Evolutionary conservation across 2,797 vertebrate genomes (phyloP), one percentile per base, ranked within the genome.

Genomic region (Luscinia megarhynchos): DNA sequence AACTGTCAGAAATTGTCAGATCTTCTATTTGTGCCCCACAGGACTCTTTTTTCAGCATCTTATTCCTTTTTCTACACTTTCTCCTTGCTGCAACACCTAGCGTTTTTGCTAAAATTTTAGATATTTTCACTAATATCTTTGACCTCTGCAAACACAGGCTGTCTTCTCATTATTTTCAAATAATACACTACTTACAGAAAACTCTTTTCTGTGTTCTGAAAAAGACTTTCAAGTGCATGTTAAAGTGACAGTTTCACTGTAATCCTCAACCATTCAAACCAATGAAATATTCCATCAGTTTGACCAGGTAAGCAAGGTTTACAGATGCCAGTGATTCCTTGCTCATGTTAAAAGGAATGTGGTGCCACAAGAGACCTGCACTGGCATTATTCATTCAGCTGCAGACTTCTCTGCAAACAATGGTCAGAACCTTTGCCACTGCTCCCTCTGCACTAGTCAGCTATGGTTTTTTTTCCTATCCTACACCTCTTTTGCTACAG

Each of bases 1-100:
- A 95, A 95, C 89, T 95, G 91, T 79, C 96, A 96, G 94, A 84
- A 96, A 96, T 94, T 86, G 87, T 96, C 84, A 96, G 85, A 73
- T 92, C 67, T 81, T 91, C 34, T 89, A 59, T 89, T 93, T 93
- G 73, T 92, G 87, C 69, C 94, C 43, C 76, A 87, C 41, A 75
- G 79, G 79, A 81, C 20, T 78, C 74, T 74, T 73, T 89, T 54
- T 78, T 54, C 50, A 68, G 53, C 22, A 64, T 51, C 43, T 80
- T 92, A 38, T 78, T 94, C n/a, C 32, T 89, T 89, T 90, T 57
- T n/a, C 63, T 48, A 46, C 63, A 19, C 27, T 82, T 63, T 76
- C 34, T 89, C 17, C 63, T 83, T 95, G 15, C 53, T 80, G 27
- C 30, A 82, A 50, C 7, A 61, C 48, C 66, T 43, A 77, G 12